These are phyloP conservation scores for Ceratina japonica DNA, from an alignment of 1,140 invertebrate species.

Conservation along the genomic window DNA sequence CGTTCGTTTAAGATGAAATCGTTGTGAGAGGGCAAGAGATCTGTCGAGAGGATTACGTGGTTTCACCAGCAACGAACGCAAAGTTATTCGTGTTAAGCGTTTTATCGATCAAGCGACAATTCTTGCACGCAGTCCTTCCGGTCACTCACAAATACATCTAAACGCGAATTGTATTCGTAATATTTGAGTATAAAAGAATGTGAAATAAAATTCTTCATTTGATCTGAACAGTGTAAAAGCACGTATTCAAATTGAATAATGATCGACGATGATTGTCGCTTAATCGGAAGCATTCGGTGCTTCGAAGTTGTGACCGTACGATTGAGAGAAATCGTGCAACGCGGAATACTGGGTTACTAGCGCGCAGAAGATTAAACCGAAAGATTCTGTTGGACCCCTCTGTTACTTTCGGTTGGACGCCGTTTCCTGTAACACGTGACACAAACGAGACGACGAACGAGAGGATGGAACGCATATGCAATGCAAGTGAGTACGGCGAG, in stretches of 20 bases:
- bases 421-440: neutral
- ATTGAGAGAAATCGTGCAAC: neutral
- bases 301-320: neutral
- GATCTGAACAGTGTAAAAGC: neutral
- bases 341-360: neutral
- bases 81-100: slow-evolving; percentile 28
- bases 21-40: neutral
- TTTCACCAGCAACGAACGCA: slow-evolving; percentile 31
- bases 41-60: slow-evolving; percentile 6
- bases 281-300: neutral
- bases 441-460: neutral
- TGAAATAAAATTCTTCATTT: neutral
- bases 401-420: neutral
- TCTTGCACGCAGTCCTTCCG: too few species aligned
- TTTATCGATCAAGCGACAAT: slow-evolving; percentile 2
- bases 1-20: neutral
- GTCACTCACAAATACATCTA: neutral
- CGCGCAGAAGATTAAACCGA: neutral
- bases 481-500: neutral
- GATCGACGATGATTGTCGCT: neutral
- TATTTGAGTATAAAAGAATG: neutral
- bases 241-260: neutral
- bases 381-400: slow-evolving; percentile 3
- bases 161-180: neutral
- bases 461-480: neutral